Evolutionary conservation across 2,888 invertebrate species (phyloP).

Genomic region (Torymus tubicola): DNA sequence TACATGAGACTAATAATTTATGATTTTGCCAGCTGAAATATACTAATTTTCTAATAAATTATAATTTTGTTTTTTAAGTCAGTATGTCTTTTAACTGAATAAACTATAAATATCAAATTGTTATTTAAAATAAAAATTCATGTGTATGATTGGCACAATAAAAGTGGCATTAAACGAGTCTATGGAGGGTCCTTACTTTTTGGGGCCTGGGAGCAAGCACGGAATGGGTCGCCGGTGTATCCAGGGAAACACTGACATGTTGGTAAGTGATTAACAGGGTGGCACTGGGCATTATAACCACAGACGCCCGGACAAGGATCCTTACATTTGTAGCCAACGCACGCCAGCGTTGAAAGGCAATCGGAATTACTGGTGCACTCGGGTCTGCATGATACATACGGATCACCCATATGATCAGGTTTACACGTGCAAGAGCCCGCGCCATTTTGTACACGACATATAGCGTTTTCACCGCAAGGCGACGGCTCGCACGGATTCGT

Average conservation of each 20-base stretch:
- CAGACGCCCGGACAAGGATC: constrained; percentile 84
- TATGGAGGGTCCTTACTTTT: constrained; percentile 31
- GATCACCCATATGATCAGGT: constrained; percentile 81
- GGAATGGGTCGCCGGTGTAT: constrained; percentile 68
- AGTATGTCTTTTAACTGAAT: no score
- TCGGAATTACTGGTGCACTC: constrained; percentile 89
- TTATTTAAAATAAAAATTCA: no score
- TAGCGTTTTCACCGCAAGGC: constrained; percentile 83
- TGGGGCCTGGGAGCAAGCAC: constrained; percentile 7
- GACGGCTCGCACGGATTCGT: constrained; percentile 80
- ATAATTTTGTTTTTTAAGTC: no score
- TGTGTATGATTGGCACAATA: no score
- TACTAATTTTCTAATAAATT: no score
- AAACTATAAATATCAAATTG: no score
- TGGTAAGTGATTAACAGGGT: constrained; percentile 75
- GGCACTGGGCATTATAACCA: constrained; percentile 79
- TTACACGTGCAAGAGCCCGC: constrained; percentile 80
- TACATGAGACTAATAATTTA: no score
- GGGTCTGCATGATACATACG: constrained; percentile 84
- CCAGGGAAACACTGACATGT: constrained; percentile 73
- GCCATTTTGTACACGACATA: constrained; percentile 78
- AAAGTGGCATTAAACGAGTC: background rate
- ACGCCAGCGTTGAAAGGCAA: constrained; percentile 84
- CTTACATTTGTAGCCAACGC: constrained; percentile 84
- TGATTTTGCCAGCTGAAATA: no score